A percentile compares a stretch with the other conserved stretches of the same genome.
Evolutionary conservation across 1,140 invertebrate genomes (phyloP).

Genomic region (Lucilia sericata): DNA sequence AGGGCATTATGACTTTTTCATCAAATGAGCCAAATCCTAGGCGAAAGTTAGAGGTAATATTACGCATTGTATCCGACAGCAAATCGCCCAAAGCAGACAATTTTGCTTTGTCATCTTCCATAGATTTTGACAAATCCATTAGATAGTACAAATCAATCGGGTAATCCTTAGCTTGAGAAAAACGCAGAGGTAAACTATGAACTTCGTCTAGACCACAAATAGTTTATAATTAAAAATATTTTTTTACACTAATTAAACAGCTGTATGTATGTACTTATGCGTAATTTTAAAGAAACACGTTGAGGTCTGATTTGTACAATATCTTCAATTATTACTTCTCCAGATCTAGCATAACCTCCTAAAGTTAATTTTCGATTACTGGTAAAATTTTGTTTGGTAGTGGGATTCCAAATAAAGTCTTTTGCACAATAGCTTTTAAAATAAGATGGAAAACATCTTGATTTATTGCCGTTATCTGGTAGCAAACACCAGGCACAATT

Average conservation of each 20-base stretch:
- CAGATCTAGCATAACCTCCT: slow-evolving; percentile 45
- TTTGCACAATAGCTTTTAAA: slow-evolving; percentile 75
- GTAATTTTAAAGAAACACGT: slow-evolving; percentile 79
- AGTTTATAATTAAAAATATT: neutral
- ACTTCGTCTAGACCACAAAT: slow-evolving; percentile 75
- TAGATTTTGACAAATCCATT: slow-evolving; percentile 95
- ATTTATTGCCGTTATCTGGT: slow-evolving; percentile 75
- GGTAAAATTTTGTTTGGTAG: slow-evolving; percentile 74
- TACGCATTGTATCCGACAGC: slow-evolving; percentile 84
- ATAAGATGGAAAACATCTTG: slow-evolving; percentile 80
- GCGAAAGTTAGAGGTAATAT: slow-evolving; percentile 93
- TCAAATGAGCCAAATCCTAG: slow-evolving; percentile 99
- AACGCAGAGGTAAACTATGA: slow-evolving; percentile 78
- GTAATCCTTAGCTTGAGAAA: slow-evolving; percentile 91
- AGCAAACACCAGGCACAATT: slow-evolving; percentile 94
- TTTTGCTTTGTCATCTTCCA: slow-evolving; percentile 93
- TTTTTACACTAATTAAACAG: neutral
- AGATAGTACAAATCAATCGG: slow-evolving; percentile 96
- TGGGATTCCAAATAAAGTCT: slow-evolving; percentile 79
- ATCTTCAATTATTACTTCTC: slow-evolving; percentile 67
- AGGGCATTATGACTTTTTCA: slow-evolving; percentile 99
- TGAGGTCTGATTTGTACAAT: slow-evolving; percentile 89
- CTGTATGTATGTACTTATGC: slow-evolving; percentile 78
- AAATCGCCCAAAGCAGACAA: slow-evolving; percentile 85
- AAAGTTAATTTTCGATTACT: slow-evolving; percentile 70